Percentiles rank a stretch among this genome's conserved stretches.
Evolutionary conservation across 2,797 vertebrate genomes (phyloP).

Genomic region (Macrochelys suwanniensis): DNA sequence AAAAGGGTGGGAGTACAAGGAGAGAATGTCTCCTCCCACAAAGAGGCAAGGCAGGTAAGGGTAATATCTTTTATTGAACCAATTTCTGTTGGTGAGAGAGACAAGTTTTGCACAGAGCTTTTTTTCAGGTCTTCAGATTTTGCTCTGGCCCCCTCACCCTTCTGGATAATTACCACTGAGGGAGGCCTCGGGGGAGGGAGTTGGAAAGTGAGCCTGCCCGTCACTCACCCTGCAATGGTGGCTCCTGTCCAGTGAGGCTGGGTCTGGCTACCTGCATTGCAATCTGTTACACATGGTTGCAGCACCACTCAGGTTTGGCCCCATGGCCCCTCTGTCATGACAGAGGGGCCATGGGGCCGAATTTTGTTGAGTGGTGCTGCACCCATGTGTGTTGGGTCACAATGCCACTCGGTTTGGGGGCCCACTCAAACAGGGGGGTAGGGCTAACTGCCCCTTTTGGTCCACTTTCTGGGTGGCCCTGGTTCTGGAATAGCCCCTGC

Average conservation of each 20-base stretch:
- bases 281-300: neutral
- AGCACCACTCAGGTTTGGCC: neutral
- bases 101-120: neutral
- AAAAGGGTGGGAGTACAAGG: neutral
- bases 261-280: neutral
- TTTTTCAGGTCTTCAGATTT: neutral
- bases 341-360: neutral
- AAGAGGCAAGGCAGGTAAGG: neutral
- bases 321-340: neutral
- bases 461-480: neutral
- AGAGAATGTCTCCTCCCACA: neutral
- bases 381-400: too few species aligned
- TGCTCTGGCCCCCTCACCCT: neutral
- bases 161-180: neutral
- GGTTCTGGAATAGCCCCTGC: rapidly evolving
- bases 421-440: neutral
- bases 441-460: neutral
- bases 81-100: neutral
- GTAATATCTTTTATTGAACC: neutral
- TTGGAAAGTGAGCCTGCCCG: neutral
- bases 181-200: neutral
- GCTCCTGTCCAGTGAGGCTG: neutral
- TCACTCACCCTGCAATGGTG: neutral
- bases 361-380: neutral
- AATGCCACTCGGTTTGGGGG: neutral